Percentiles rank a stretch among this genome's conserved stretches.
phyloP scores from a whole-genome alignment of 2,797 vertebrate genomes.

The Epinephelus awoara region DNA sequence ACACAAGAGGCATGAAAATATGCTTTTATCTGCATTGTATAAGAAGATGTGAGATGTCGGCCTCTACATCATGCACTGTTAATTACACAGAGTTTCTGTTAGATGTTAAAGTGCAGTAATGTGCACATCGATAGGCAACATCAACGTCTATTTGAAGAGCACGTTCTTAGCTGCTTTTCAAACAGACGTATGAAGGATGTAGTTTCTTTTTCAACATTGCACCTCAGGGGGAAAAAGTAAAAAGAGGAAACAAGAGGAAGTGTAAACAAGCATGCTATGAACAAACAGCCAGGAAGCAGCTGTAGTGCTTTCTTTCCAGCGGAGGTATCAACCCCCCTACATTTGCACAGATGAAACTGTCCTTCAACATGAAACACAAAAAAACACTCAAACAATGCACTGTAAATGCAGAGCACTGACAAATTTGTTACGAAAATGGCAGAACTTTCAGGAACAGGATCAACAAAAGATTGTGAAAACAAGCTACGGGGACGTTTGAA shows the following conservation, averaged over 20 bases:
- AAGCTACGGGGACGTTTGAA: slow-evolving; percentile 38
- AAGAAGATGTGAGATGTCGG: not conserved
- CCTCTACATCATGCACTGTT: not conserved
- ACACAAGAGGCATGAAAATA: not conserved
- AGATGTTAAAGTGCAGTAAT: not conserved
- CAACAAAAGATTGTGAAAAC: slow-evolving; percentile 56
- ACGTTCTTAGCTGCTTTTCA: slow-evolving; percentile 39
- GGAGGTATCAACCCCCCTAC: not conserved
- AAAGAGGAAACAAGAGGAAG: slow-evolving; percentile 25
- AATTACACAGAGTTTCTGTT: slow-evolving; percentile 30
- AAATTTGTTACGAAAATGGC: slow-evolving; percentile 27
- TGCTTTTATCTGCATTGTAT: not conserved
- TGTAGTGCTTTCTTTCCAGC: slow-evolving; percentile 28
- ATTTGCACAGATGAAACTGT: slow-evolving; percentile 31
- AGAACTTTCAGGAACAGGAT: slow-evolving; percentile 39
- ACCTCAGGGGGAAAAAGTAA: slow-evolving; percentile 44
- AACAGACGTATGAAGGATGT: slow-evolving; percentile 50
- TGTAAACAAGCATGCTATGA: slow-evolving; percentile 50
- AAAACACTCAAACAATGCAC: slow-evolving; percentile 6
- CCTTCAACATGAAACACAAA: slow-evolving; percentile 10
- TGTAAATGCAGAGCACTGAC: not conserved
- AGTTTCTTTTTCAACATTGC: slow-evolving; percentile 36
- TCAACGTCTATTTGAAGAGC: slow-evolving; percentile 3
- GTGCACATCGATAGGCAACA: not conserved
- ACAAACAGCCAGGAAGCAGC: slow-evolving; percentile 27